These are phyloP conservation scores for Craseonycteris thonglongyai DNA, from an alignment of 2,113 vertebrate genomes.

Conservation along the genomic window DNA sequence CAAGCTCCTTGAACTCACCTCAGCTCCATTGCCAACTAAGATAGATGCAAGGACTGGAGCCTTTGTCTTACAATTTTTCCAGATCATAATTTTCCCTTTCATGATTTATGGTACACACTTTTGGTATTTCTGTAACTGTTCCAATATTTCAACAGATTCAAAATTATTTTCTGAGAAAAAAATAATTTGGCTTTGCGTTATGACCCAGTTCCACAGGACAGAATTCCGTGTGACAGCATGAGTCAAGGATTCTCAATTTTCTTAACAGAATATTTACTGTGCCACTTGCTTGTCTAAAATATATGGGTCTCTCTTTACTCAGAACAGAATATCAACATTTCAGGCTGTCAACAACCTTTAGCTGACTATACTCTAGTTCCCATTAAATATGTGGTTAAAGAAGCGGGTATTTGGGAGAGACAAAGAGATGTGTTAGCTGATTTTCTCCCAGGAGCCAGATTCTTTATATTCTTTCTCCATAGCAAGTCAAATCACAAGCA, in stretches of 20 bases:
- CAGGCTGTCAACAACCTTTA: not conserved
- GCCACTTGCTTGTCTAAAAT: conserved; percentile 39
- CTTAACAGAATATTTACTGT: conserved; percentile 34
- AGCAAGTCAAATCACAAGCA: not conserved
- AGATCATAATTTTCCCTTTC: not conserved
- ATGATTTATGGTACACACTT: not conserved
- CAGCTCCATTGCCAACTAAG: not conserved
- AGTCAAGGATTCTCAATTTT: conserved; percentile 21
- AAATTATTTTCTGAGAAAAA: conserved; percentile 39
- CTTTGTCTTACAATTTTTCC: not conserved
- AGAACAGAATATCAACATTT: not conserved
- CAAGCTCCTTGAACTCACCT: not conserved
- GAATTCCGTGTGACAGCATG: conserved; percentile 38
- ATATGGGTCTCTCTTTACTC: conserved; percentile 19
- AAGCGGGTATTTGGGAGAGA: not conserved
- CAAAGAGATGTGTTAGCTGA: not conserved
- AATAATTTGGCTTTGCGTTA: conserved; percentile 13
- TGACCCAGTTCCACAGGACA: conserved; percentile 41
- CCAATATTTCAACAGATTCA: conserved; percentile 9
- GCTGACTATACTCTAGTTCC: not conserved
- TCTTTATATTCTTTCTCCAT: not conserved
- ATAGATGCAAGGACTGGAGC: not conserved
- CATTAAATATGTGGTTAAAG: conserved; percentile 14
- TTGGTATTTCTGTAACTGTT: not conserved
- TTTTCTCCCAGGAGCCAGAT: conserved; percentile 2